These are phyloP conservation scores for Agriopis marginaria DNA, from an alignment of 2,888 invertebrate species.

Conservation along the genomic window DNA sequence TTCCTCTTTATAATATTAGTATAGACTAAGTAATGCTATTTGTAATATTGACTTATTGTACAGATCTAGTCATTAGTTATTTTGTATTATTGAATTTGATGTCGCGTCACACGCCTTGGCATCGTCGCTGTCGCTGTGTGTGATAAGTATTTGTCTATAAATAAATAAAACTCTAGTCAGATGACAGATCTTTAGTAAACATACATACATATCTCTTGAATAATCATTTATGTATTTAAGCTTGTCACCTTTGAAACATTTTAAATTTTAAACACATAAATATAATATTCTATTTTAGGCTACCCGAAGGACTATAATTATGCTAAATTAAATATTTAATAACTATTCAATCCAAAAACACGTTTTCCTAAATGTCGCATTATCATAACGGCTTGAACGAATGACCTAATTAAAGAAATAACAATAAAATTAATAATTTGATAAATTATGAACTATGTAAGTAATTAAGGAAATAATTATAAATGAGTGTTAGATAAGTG, in stretches of 20 bases:
- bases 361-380: constrained; percentile 10
- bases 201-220: too few relatives aligned
- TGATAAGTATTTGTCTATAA: too few relatives aligned
- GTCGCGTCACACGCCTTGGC: too few relatives aligned
- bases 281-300: constrained; percentile 6
- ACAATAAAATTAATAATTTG: constrained; percentile 10
- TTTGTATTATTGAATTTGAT: too few relatives aligned
- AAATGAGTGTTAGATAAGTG: constrained; percentile 14
- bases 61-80: too few relatives aligned
- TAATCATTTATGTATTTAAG: neutral
- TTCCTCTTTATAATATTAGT: too few relatives aligned
- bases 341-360: neutral
- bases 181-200: too few relatives aligned
- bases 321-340: neutral
- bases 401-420: constrained; percentile 8
- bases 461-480: constrained; percentile 17
- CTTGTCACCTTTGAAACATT: neutral
- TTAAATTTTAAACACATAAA: neutral
- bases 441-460: constrained; percentile 10
- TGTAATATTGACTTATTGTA: too few relatives aligned
- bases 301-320: neutral
- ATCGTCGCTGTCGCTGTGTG: too few relatives aligned
- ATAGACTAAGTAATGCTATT: too few relatives aligned
- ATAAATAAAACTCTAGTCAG: too few relatives aligned
- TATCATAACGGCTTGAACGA: constrained; percentile 9